These are phyloP conservation scores for Cosmopolites sordidus DNA, from an alignment of 2,888 invertebrate genomes.

Conservation along the genomic window DNA sequence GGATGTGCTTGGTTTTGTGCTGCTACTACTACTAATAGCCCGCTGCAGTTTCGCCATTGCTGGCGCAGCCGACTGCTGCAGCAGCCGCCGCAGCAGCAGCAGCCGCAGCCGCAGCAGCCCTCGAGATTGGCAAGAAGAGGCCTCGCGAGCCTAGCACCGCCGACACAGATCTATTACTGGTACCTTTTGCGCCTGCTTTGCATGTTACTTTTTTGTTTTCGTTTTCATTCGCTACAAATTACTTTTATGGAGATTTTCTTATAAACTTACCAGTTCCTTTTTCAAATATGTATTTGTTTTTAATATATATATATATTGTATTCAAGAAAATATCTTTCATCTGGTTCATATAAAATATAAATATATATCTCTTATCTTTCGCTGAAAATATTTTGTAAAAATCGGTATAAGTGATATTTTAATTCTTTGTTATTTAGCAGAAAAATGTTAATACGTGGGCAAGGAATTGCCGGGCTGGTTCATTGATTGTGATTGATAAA, in stretches of 20 bases:
- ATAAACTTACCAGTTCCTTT: too few species aligned
- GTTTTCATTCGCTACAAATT: not conserved
- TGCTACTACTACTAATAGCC: conserved; percentile 47
- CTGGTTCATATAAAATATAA: too few species aligned
- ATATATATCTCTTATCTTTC: too few species aligned
- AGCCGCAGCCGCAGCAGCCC: conserved; percentile 60
- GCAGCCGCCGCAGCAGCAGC: conserved; percentile 55
- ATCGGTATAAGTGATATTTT: too few species aligned
- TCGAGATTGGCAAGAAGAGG: conserved; percentile 95
- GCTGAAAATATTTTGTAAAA: too few species aligned
- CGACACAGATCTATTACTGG: conserved; percentile 91
- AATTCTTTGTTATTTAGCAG: too few species aligned
- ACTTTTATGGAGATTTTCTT: not conserved
- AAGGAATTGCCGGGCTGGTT: too few species aligned
- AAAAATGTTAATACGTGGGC: too few species aligned
- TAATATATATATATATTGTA: too few species aligned
- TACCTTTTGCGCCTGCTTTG: conserved; percentile 56
- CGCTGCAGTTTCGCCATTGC: conserved; percentile 57
- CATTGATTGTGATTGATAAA: too few species aligned
- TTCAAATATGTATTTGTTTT: too few species aligned
- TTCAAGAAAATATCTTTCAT: too few species aligned
- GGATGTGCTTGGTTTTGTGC: conserved; percentile 50
- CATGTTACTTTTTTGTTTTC: conserved; percentile 13
- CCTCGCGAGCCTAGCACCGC: conserved; percentile 71
- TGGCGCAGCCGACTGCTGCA: conserved; percentile 52